These are phyloP conservation scores for Eudemis profundana DNA, from an alignment of 2,888 invertebrate genomes.

Conservation along the genomic window DNA sequence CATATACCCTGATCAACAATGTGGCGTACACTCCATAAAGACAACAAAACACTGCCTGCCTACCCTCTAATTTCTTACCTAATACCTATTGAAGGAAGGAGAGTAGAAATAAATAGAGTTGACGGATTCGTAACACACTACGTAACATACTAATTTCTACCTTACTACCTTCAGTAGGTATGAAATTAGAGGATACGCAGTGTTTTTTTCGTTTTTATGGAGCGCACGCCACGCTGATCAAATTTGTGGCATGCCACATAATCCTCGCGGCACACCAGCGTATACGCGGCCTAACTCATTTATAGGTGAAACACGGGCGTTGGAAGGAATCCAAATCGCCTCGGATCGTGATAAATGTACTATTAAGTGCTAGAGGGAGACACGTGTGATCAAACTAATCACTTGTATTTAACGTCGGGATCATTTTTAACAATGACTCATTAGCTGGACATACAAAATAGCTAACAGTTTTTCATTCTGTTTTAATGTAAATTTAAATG, in stretches of 20 bases:
- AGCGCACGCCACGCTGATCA: too few relatives aligned
- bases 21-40: too few relatives aligned
- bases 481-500: background rate
- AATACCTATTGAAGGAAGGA: too few relatives aligned
- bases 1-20: too few relatives aligned
- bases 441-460: background rate
- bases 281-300: slow-evolving; percentile 51
- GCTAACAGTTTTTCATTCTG: background rate
- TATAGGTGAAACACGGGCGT: slow-evolving; percentile 57
- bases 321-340: slow-evolving; percentile 73
- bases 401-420: slow-evolving; percentile 20
- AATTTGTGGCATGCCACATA: slow-evolving; percentile 19
- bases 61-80: too few relatives aligned
- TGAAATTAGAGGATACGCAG: too few relatives aligned
- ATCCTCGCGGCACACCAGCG: background rate
- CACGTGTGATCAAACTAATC: slow-evolving; percentile 66
- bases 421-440: slow-evolving; percentile 21
- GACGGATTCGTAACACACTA: too few relatives aligned
- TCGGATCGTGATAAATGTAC: slow-evolving; percentile 64
- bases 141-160: too few relatives aligned
- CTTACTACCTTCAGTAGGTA: too few relatives aligned
- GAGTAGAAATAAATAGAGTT: too few relatives aligned
- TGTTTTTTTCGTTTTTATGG: too few relatives aligned
- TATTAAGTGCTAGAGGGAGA: slow-evolving; percentile 58
- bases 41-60: too few relatives aligned